Conservation (phyloP, 2,797 vertebrate species). For the Phyllotis vaccarum region DNA sequence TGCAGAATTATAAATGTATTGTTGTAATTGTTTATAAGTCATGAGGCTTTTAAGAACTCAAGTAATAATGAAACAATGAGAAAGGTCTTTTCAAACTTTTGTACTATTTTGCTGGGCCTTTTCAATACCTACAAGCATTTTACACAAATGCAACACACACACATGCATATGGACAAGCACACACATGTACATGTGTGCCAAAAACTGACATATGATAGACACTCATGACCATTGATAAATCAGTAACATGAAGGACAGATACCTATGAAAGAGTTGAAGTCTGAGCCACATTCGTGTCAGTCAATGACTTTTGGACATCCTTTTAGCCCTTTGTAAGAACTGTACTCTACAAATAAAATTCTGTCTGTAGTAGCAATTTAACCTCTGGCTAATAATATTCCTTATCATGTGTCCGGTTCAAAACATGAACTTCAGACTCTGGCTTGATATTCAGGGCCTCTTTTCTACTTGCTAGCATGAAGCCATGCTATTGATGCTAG, state of each 20-base stretch:
- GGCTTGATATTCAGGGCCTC: neutral
- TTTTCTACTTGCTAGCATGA: neutral
- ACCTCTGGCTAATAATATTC: neutral
- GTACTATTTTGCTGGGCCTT: conserved; percentile 15
- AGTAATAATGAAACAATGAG: conserved; percentile 38
- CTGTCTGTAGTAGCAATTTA: neutral
- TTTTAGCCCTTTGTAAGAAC: conserved; percentile 10
- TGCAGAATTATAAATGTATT: conserved; percentile 22
- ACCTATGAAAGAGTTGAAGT: conserved; percentile 1
- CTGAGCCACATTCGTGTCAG: neutral
- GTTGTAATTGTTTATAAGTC: conserved; percentile 25
- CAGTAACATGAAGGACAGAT: neutral
- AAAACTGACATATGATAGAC: neutral
- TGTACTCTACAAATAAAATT: conserved; percentile 57
- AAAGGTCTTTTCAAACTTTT: conserved; percentile 4
- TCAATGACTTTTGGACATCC: neutral
- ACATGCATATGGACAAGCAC: neutral
- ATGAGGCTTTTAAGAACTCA: conserved; percentile 60
- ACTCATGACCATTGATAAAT: neutral
- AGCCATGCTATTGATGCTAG: conserved; percentile 8
- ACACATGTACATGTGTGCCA: fast-evolving
- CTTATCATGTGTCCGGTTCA: neutral
- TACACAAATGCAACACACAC: neutral
- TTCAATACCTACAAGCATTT: neutral
- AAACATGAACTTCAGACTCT: neutral